Percentiles rank a stretch among this genome's conserved stretches.
Evolutionary conservation across 2,797 vertebrate species (phyloP).

Genomic region (Semaprochilodus insignis): DNA sequence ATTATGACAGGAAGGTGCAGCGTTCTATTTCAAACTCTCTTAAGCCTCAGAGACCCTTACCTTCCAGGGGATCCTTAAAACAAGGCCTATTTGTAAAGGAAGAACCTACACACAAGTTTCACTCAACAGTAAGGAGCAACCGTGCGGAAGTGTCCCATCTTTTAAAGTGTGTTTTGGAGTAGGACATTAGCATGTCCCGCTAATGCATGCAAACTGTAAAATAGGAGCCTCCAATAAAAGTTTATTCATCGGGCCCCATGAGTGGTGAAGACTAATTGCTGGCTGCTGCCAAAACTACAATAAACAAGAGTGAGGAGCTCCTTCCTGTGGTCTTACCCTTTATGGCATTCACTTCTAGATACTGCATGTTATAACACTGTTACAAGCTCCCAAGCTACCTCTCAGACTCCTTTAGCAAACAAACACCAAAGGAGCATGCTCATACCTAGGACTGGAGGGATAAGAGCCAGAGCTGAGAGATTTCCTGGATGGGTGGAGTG

Average conservation of each 20-base stretch:
- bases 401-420: constrained; percentile 57
- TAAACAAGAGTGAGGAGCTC: background rate
- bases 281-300: background rate
- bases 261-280: background rate
- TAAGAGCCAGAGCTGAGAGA: constrained; percentile 58
- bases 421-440: constrained; percentile 27
- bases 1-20: too few relatives aligned
- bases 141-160: too few relatives aligned
- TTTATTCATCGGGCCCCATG: constrained; percentile 20
- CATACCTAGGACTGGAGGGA: constrained; percentile 16
- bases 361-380: constrained; percentile 9
- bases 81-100: too few relatives aligned
- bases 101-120: too few relatives aligned
- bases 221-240: background rate
- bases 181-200: too few relatives aligned
- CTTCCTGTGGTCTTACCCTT: too few relatives aligned
- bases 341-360: background rate
- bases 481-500: background rate
- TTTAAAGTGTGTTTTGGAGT: too few relatives aligned
- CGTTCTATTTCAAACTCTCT: too few relatives aligned
- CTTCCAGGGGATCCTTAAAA: too few relatives aligned
- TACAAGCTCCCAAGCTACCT: constrained; percentile 7
- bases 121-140: too few relatives aligned
- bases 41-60: too few relatives aligned
- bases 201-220: too few relatives aligned